Conservation (phyloP, 2,113 vertebrate genomes). For the Desmodus rotundus region DNA sequence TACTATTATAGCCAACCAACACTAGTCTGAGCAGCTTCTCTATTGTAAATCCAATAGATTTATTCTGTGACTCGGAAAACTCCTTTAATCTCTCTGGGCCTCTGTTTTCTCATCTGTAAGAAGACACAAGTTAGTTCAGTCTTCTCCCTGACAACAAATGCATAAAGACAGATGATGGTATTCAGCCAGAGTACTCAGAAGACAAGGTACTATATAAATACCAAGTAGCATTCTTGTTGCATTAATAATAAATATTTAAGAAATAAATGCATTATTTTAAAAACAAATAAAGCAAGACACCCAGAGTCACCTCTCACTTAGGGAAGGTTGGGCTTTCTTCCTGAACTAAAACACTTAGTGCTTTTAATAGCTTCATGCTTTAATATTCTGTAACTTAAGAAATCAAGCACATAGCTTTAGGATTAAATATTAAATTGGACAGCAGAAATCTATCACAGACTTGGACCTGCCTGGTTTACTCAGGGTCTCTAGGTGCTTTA, state of each 20-base stretch:
- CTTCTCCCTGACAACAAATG: constrained; percentile 15
- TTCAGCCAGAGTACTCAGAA: neutral
- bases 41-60: neutral
- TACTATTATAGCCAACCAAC: neutral
- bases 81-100: neutral
- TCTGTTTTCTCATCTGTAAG: neutral
- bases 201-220: constrained; percentile 36
- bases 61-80: neutral
- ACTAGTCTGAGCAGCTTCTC: too few relatives aligned
- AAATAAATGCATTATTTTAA: constrained; percentile 55
- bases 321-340: neutral
- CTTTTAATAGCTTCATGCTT: constrained; percentile 64
- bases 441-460: constrained; percentile 54
- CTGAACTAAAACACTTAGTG: constrained; percentile 55
- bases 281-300: constrained; percentile 35
- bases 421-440: constrained; percentile 76
- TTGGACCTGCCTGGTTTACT: constrained; percentile 50
- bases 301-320: constrained; percentile 41
- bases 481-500: constrained; percentile 2
- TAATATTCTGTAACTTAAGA: constrained; percentile 59
- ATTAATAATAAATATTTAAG: constrained; percentile 66
- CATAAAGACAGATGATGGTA: constrained; percentile 6
- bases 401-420: constrained; percentile 26
- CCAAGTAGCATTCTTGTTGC: neutral
- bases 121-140: neutral